Evolutionary conservation across 2,888 invertebrate species (phyloP).

Genomic region (Dolichomitus sp.): DNA sequence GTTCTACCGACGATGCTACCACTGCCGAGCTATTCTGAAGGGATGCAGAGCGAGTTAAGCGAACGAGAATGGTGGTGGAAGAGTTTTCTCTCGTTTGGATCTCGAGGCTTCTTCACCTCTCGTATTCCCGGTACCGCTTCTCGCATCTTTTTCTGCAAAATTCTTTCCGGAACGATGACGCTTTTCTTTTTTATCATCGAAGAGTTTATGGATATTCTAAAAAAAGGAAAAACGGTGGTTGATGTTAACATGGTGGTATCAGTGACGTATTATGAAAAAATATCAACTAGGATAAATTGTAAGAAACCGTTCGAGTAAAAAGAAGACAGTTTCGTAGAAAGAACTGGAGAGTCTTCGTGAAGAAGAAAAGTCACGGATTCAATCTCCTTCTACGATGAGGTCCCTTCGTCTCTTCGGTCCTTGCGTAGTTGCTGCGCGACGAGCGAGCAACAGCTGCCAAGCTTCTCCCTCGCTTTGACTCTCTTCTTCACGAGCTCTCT

Average conservation of each 20-base stretch:
- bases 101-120: constrained; percentile 6
- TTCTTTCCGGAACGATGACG: background rate
- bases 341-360: constrained; percentile 53
- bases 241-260: background rate
- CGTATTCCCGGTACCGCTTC: background rate
- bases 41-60: constrained; percentile 61
- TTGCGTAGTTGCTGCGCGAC: constrained; percentile 28
- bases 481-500: constrained; percentile 57
- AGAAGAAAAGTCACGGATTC: constrained; percentile 72
- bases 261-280: constrained; percentile 3
- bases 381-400: constrained; percentile 57
- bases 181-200: background rate
- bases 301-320: background rate
- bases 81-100: constrained; percentile 50
- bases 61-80: constrained; percentile 56
- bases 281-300: constrained; percentile 4
- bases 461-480: constrained; percentile 57
- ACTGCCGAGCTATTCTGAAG: constrained; percentile 42
- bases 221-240: background rate
- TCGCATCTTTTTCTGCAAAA: background rate
- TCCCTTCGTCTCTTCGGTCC: constrained; percentile 48
- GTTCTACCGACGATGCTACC: constrained; percentile 36
- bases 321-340: background rate
- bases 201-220: background rate
- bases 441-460: constrained; percentile 36